phyloP scores from a whole-genome alignment of 2,888 invertebrate species.

The Cantharis flavilabris region DNA sequence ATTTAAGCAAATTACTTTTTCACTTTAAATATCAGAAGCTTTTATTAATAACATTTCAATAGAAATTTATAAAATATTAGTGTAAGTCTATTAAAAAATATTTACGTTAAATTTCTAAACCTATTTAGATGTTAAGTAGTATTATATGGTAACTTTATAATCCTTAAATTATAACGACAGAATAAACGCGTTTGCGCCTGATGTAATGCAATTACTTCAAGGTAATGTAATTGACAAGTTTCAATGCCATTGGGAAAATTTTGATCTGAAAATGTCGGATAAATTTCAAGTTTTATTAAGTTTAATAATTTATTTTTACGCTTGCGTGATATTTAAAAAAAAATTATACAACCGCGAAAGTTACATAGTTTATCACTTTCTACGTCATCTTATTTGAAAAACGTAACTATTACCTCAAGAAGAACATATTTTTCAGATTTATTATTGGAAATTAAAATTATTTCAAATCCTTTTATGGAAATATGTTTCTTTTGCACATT shows the following conservation, averaged over 20 bases:
- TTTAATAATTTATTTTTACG: slow-evolving; percentile 8
- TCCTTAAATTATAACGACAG: slow-evolving; percentile 23
- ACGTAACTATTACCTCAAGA: too few relatives aligned
- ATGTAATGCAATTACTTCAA: slow-evolving; percentile 20
- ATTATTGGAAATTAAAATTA: too few relatives aligned
- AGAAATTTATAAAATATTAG: neutral
- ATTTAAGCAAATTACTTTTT: too few relatives aligned
- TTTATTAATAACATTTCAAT: too few relatives aligned
- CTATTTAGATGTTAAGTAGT: neutral
- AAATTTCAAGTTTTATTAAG: slow-evolving; percentile 23
- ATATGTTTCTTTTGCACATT: too few relatives aligned
- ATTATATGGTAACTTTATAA: slow-evolving; percentile 14
- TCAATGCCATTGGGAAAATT: slow-evolving; percentile 24
- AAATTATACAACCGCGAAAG: neutral
- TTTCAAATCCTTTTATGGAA: too few relatives aligned
- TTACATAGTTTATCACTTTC: neutral
- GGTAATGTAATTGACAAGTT: slow-evolving; percentile 25
- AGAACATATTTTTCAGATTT: too few relatives aligned
- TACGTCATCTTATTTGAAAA: neutral
- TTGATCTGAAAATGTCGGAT: slow-evolving; percentile 18
- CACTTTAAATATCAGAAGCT: too few relatives aligned
- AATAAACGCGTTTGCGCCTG: slow-evolving; percentile 25
- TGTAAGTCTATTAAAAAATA: neutral
- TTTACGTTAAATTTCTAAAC: neutral
- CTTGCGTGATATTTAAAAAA: neutral